Evolutionary conservation across 2,113 vertebrate genomes (phyloP).

Genomic region (Catagonus wagneri): DNA sequence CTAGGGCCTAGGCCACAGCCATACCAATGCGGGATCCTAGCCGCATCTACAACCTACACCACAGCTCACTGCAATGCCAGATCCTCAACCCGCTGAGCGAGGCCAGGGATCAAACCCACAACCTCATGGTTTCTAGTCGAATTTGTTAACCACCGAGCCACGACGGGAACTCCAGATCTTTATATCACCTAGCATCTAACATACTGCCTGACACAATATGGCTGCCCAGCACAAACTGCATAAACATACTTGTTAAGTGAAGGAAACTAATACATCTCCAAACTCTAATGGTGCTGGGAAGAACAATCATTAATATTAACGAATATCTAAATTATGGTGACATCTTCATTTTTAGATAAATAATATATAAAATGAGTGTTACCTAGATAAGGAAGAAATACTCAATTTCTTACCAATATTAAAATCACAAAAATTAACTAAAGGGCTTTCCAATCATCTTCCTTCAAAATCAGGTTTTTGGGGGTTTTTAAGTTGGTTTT

Average conservation of each 20-base stretch:
- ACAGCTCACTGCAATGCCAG: no score
- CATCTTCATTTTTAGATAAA: slow-evolving; percentile 35
- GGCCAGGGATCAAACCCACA: no score
- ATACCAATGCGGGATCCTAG: no score
- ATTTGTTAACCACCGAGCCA: no score
- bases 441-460: neutral
- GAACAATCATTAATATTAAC: neutral
- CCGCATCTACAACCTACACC: no score
- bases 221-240: neutral
- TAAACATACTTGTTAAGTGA: neutral
- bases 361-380: neutral
- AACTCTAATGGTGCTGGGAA: slow-evolving; percentile 2
- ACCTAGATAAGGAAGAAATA: neutral
- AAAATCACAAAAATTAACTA: slow-evolving; percentile 27
- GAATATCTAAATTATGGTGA: neutral
- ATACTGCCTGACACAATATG: neutral
- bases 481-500: neutral
- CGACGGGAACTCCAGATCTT: no score
- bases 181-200: neutral
- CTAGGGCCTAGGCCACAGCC: no score
- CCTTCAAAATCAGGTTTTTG: neutral
- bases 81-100: no score
- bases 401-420: neutral
- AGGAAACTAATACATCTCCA: neutral
- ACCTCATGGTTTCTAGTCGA: no score